These are phyloP conservation scores for Fopius arisanus DNA, from an alignment of 1,140 invertebrate genomes.

Conservation along the genomic window DNA sequence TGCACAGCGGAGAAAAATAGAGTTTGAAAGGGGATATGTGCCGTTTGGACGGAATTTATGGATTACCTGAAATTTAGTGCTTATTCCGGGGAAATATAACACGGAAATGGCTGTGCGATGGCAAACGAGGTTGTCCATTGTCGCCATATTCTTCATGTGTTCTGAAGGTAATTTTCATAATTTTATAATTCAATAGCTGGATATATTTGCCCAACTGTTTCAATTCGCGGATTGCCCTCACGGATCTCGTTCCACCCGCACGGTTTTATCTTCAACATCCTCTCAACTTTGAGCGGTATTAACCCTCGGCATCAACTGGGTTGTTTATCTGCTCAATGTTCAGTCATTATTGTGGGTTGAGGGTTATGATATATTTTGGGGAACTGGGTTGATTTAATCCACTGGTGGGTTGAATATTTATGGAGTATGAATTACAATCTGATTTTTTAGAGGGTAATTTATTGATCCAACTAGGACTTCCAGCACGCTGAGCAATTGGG, in stretches of 20 bases:
- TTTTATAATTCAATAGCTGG: neutral
- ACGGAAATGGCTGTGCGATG: slow-evolving; percentile 64
- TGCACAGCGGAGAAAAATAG: neutral
- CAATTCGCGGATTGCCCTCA: too few species aligned
- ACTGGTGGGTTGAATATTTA: neutral
- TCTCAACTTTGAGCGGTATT: too few species aligned
- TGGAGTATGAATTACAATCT: neutral
- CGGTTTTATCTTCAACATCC: too few species aligned
- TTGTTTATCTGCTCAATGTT: too few species aligned
- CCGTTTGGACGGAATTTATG: neutral
- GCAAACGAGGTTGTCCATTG: slow-evolving; percentile 62
- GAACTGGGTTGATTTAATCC: neutral
- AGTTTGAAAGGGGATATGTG: neutral
- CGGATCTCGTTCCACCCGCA: too few species aligned
- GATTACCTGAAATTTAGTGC: slow-evolving; percentile 24
- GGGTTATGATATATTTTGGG: neutral
- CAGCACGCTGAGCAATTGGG: neutral
- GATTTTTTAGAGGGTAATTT: neutral
- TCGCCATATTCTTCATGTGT: slow-evolving; percentile 63
- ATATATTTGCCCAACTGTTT: too few species aligned
- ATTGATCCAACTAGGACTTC: neutral
- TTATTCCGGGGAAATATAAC: slow-evolving; percentile 45
- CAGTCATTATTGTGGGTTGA: too few species aligned
- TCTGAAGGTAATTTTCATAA: slow-evolving; percentile 57
- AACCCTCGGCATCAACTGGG: too few species aligned